Base-by-base conservation (phyloP, 2,113 vertebrate species). In the Seriola quinqueradiata region DNA sequence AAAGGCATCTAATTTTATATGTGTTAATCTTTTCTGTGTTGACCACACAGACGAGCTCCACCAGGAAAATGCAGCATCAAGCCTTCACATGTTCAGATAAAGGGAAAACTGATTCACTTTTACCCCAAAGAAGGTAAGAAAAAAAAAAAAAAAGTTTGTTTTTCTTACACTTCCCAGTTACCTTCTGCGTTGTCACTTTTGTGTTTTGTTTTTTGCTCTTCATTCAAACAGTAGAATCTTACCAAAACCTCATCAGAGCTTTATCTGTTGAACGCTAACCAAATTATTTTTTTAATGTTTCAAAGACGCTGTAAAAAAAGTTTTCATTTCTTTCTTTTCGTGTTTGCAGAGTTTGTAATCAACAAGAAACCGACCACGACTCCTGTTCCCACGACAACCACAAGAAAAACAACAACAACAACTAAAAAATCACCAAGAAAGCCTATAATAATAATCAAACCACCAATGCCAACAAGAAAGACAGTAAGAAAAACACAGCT, bases 31-130 rank as follows among this genome's bases (percentile, higher is more conserved):
- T 55, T 65, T 48, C 7, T 82, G 8, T 87, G 42, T 23, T 83
- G 12, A 34, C 50, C 52, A 60, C 28, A 57, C 67, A 96, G 96
- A 81, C 92, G 95, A 86, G 96, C 96, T 0, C 66, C 95, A 52
- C 96, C 96, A 59, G 95, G 96, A 55, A 95, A 93, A 71, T 96
- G 96, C 82, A 89, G 28, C 38, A 48, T 93, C 52, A 96, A 94
- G 55, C 94, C 95, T 1, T 70, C 59, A 8, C 91, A 92, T 19
- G 87, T 96, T 12, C 93, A 93, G 8, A 86, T 96, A 59, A 95
- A 95, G 25, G 95, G 96, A 58, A 96, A 96, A 87, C 86, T 96
- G 70, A 82, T 96, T 79, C 92, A 93, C 77, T 96, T 96, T 74
- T 48, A 90, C 17, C 96, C 96, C n/a, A 95, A 81, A 86, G 92